A percentile compares a stretch with the other conserved stretches of the same genome.
Conservation (phyloP, 2,888 invertebrate species). For the Tenthredo mesomela region DNA sequence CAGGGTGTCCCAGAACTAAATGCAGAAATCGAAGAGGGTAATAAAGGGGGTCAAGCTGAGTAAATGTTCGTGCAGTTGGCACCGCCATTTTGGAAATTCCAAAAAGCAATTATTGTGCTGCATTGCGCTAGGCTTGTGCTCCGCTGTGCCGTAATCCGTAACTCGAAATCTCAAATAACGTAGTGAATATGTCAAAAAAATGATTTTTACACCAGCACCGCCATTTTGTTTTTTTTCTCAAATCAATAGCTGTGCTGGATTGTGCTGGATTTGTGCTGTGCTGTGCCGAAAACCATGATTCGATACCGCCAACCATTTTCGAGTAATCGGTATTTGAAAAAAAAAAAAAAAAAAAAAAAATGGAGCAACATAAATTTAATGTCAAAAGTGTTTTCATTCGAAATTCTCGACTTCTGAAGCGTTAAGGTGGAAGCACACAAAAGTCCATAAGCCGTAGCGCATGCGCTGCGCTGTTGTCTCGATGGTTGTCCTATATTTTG, state of each 20-base stretch:
- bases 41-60: too few species aligned
- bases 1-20: too few species aligned
- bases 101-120: constrained; percentile 20
- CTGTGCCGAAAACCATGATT: constrained; percentile 12
- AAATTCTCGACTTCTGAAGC: too few species aligned
- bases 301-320: background rate
- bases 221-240: constrained; percentile 16
- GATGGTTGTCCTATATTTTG: too few species aligned
- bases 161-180: constrained; percentile 4
- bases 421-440: too few species aligned
- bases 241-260: background rate
- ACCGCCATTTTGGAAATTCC: constrained; percentile 22
- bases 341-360: constrained; percentile 37
- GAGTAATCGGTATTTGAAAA: background rate
- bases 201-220: background rate
- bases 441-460: too few species aligned
- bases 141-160: constrained; percentile 31
- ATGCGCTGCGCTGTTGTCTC: too few species aligned
- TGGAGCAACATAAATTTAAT: too few species aligned
- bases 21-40: too few species aligned
- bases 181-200: constrained; percentile 15
- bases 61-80: constrained; percentile 22
- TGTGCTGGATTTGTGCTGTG: constrained; percentile 13
- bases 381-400: too few species aligned
- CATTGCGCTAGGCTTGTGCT: constrained; percentile 30